Percentiles rank a stretch among this genome's conserved stretches.
phyloP scores from a whole-genome alignment of 2,888 invertebrate genomes.

The Selenia dentaria region DNA sequence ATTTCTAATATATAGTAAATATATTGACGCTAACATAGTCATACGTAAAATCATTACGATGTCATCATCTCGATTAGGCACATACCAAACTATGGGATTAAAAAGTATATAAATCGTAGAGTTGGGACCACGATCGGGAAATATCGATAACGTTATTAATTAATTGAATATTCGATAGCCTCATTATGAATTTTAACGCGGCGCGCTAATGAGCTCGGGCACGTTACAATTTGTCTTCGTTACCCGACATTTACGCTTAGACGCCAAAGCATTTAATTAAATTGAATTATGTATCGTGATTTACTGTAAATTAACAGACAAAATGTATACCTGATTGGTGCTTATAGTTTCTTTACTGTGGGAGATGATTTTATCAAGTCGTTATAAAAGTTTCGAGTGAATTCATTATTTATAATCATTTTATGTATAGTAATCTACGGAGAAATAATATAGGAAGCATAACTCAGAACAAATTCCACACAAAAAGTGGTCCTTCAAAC shows the following conservation, averaged over 20 bases:
- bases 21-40: too few relatives aligned
- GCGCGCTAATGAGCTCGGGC: slow-evolving; percentile 61
- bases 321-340: slow-evolving; percentile 27
- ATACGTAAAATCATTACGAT: slow-evolving; percentile 10
- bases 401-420: too few relatives aligned
- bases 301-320: slow-evolving; percentile 56
- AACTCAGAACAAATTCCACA: too few relatives aligned
- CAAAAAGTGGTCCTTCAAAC: too few relatives aligned
- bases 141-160: slow-evolving; percentile 68
- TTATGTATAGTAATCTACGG: too few relatives aligned
- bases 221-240: slow-evolving; percentile 72
- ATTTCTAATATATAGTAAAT: too few relatives aligned
- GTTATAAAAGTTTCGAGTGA: neutral
- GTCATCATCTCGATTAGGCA: slow-evolving; percentile 28
- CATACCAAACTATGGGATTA: slow-evolving; percentile 36
- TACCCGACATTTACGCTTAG: slow-evolving; percentile 57
- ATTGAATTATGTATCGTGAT: slow-evolving; percentile 61
- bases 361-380: slow-evolving; percentile 29
- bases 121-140: slow-evolving; percentile 37
- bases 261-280: slow-evolving; percentile 53
- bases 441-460: too few relatives aligned
- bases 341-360: slow-evolving; percentile 21
- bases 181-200: slow-evolving; percentile 79
- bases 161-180: slow-evolving; percentile 70
- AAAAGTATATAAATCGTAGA: slow-evolving; percentile 37